A percentile compares a stretch with the other conserved stretches of the same genome.
phyloP scores from a whole-genome alignment of 2,113 vertebrate species.

The Promerops cafer region DNA sequence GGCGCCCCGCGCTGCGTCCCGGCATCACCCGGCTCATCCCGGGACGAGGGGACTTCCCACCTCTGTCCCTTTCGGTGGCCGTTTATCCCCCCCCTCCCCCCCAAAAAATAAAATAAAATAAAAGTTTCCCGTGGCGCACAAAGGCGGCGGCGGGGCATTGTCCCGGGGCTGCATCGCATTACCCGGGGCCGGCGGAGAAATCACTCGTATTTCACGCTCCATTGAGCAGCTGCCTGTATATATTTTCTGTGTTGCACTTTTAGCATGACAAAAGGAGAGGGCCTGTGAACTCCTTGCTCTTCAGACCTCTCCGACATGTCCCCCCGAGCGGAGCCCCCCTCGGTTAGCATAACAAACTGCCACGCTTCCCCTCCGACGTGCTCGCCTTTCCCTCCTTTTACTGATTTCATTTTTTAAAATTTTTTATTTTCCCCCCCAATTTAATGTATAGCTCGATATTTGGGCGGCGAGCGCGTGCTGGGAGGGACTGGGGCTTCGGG shows the following conservation, averaged over 20 bases:
- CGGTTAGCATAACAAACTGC: conserved; percentile 53
- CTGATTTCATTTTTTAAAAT: not conserved
- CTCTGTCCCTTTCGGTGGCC: not conserved
- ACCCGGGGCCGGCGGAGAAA: not conserved
- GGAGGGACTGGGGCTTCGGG: not conserved
- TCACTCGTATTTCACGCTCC: conserved; percentile 46
- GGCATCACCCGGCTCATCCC: too few species aligned
- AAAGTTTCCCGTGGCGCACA: conserved; percentile 26
- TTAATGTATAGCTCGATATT: not conserved
- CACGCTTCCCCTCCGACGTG: not conserved
- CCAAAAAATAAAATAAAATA: not conserved
- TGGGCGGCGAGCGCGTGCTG: not conserved
- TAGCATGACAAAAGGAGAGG: conserved; percentile 63
- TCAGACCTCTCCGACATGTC: conserved; percentile 51
- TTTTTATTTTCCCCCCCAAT: not conserved
- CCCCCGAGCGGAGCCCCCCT: conserved; percentile 33
- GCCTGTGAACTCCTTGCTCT: conserved; percentile 65
- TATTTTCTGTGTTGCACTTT: conserved; percentile 43
- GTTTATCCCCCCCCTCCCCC: rapidly evolving
- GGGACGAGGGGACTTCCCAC: not conserved
- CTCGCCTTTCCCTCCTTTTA: not conserved
- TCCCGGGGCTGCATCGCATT: conserved; percentile 28
- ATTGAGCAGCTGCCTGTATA: conserved; percentile 53
- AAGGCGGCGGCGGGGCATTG: conserved; percentile 23
- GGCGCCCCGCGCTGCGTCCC: too few species aligned